Base-by-base conservation (phyloP, 1,140 invertebrate genomes). In the Lerema accius region DNA sequence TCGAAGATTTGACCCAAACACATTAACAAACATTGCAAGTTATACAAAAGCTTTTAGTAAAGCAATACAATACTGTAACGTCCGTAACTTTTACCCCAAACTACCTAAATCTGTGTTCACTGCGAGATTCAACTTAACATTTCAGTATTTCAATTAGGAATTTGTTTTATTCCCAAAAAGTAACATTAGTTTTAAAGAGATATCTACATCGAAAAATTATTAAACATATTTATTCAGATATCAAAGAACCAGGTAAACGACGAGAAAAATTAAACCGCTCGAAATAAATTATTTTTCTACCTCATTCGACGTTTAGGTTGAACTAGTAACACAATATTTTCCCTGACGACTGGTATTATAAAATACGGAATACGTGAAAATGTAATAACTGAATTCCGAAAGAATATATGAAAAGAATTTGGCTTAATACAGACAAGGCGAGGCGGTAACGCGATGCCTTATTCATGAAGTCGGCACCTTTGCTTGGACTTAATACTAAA, bases 391-490 rank as follows among this genome's bases (percentile, higher is more conserved):
- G 67, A 71, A 72, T 78, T 68, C 65, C 64, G 48, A 43, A 43
- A 39, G 50, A 65, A 78, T 64, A 50, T 70, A 63, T 73, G 76
- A 80, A 76, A 80, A 81, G 70, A 67, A 73, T 78, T 78, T 73
- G 63, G 63, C 69, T 73, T 76, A 82, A 82, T 76, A 71, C 69
- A 56, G 64, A 63, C 81, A 82, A 67, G 69, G 76, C 71, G 78
- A 79, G 82, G 80, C 80, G 78, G 80, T 62, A 70, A 71, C 69
- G 61, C 63, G 48, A 66, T 84, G 74, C 72, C 64, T 84, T 82
- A 84, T 82, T 84, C 82, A 84, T 82, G 73, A 84, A 69, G 19
- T 45, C 69, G 69, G 75, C 74, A 75, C 73, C 73, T 78, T 71
- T 69, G 50, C 69, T 67, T 71, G 73, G 73, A 79, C 76, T 69